Percentiles rank a stretch among this genome's conserved stretches.
These are phyloP conservation scores for Microcebus tavaratra DNA, from an alignment of 2,113 vertebrate genomes.

Conservation along the genomic window DNA sequence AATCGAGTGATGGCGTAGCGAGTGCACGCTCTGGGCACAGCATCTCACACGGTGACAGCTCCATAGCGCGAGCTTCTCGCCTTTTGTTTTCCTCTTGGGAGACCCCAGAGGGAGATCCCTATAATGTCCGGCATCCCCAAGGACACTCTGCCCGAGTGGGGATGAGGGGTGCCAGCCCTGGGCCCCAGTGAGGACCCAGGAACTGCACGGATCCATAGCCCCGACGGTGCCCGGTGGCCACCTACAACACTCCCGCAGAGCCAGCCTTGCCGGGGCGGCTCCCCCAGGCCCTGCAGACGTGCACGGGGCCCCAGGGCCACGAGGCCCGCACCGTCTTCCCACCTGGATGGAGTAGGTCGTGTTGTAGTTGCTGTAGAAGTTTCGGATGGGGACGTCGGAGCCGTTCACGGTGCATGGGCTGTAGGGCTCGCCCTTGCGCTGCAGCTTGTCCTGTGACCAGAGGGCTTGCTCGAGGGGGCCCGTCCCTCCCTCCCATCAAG, in stretches of 20 bases:
- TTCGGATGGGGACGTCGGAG: constrained; percentile 81
- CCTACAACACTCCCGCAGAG: background rate
- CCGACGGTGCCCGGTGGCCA: background rate
- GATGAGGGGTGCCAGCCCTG: background rate
- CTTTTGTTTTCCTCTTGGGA: background rate
- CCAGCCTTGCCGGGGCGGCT: background rate
- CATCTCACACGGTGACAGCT: no score
- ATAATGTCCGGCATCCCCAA: no score
- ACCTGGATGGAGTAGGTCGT: constrained; percentile 88
- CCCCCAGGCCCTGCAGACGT: rapidly evolving
- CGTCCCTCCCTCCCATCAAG: background rate
- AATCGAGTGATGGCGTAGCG: background rate
- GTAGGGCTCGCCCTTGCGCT: constrained; percentile 85
- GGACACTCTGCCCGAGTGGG: background rate
- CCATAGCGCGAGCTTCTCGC: rapidly evolving
- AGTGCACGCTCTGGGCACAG: background rate
- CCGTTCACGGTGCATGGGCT: constrained; percentile 86
- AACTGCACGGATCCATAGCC: background rate
- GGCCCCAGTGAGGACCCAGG: background rate
- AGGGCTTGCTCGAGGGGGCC: background rate
- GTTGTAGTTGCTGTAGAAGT: constrained; percentile 84
- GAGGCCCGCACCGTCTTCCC: rapidly evolving
- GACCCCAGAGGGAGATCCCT: background rate
- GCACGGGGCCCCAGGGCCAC: rapidly evolving
- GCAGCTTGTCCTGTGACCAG: constrained; percentile 85